Evolutionary conservation across 2,797 vertebrate genomes (phyloP).

Genomic region (Apogon talboti): DNA sequence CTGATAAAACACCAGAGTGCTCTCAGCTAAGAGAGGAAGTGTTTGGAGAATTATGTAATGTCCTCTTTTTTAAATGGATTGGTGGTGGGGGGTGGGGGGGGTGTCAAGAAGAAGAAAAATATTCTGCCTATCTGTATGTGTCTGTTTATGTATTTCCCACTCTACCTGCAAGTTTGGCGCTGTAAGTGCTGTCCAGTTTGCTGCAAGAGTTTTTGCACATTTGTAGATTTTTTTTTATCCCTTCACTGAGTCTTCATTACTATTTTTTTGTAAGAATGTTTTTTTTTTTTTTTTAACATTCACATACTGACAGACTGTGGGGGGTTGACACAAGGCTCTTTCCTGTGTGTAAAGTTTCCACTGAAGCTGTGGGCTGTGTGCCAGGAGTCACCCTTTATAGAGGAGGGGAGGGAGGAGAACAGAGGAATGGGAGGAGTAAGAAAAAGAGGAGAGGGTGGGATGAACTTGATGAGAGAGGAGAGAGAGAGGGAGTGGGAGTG

Average conservation of each 20-base stretch:
- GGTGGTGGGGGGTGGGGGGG: no score
- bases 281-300: conserved; percentile 8
- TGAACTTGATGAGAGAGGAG: conserved; percentile 38
- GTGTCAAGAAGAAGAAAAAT: conserved; percentile 42
- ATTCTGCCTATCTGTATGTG: conserved; percentile 27
- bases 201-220: background rate
- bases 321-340: conserved; percentile 46
- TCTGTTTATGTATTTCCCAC: conserved; percentile 15
- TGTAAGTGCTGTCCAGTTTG: background rate
- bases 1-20: conserved; percentile 72
- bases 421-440: conserved; percentile 4
- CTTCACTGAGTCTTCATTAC: conserved; percentile 1
- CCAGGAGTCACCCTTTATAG: conserved; percentile 54
- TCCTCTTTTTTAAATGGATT: conserved; percentile 53
- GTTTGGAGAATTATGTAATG: conserved; percentile 84
- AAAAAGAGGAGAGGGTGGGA: conserved; percentile 40
- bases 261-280: conserved; percentile 12
- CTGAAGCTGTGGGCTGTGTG: conserved; percentile 49
- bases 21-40: conserved; percentile 76
- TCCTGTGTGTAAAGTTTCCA: conserved; percentile 77
- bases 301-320: conserved; percentile 14
- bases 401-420: background rate
- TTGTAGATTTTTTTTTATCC: background rate
- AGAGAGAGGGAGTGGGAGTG: conserved; percentile 32
- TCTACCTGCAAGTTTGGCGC: background rate